Evolutionary conservation across 1,140 invertebrate genomes (phyloP).

Genomic region (Chironomus striatipennis): DNA sequence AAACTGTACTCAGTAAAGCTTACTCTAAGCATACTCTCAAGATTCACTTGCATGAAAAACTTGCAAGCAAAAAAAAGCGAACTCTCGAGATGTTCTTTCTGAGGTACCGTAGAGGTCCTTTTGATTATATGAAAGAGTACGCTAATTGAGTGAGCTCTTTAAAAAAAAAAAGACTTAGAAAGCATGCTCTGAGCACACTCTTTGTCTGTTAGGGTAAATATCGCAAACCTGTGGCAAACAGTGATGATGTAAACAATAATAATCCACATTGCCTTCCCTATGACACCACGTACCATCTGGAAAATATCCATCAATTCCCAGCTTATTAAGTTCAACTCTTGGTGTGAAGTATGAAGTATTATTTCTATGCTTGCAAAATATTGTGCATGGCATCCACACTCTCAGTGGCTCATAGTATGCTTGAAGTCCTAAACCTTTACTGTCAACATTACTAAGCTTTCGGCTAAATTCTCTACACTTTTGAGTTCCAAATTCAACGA

Average conservation of each 20-base stretch:
- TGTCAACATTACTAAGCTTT: slow-evolving; percentile 49
- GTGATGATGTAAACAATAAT: slow-evolving; percentile 63
- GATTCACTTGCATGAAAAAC: too few species aligned
- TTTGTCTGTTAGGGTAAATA: slow-evolving; percentile 15
- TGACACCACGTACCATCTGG: slow-evolving; percentile 77
- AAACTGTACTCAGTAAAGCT: too few species aligned
- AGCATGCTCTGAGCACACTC: too few species aligned
- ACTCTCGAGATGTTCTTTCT: too few species aligned
- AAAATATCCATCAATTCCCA: slow-evolving; percentile 63
- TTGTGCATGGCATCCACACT: slow-evolving; percentile 65
- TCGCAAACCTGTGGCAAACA: slow-evolving; percentile 53
- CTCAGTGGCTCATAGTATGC: slow-evolving; percentile 57
- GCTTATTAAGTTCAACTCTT: slow-evolving; percentile 59
- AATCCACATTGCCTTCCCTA: slow-evolving; percentile 49
- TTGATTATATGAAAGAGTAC: too few species aligned
- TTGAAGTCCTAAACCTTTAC: slow-evolving; percentile 53
- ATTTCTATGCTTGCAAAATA: slow-evolving; percentile 59
- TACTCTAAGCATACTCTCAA: too few species aligned
- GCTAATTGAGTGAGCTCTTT: too few species aligned
- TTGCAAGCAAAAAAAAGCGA: too few species aligned
- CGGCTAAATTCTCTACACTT: slow-evolving; percentile 54
- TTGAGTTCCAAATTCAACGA: slow-evolving; percentile 48
- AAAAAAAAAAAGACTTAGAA: too few species aligned
- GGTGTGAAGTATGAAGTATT: slow-evolving; percentile 63
- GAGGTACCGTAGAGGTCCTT: too few species aligned